A percentile compares a stretch with the other conserved stretches of the same genome.
Conservation (phyloP, 1,140 invertebrate species). For the Neodiprion lecontei region DNA sequence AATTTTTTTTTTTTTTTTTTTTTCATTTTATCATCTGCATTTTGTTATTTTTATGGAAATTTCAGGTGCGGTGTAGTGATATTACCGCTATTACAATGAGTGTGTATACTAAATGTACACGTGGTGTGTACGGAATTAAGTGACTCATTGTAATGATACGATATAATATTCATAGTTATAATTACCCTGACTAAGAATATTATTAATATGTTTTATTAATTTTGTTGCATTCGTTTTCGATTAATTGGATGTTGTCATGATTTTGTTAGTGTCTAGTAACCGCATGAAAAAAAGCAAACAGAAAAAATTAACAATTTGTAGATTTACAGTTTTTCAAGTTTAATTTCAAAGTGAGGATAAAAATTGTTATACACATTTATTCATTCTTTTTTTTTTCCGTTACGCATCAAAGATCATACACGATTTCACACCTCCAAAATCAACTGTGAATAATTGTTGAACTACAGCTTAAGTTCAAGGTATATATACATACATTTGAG, state of each 20-base stretch:
- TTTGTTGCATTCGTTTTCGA: constrained; percentile 46
- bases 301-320: constrained; percentile 3
- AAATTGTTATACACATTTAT: constrained; percentile 6
- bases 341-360: neutral
- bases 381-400: neutral
- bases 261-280: constrained; percentile 54
- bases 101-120: too few species aligned
- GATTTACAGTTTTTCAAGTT: constrained; percentile 14
- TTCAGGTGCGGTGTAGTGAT: too few species aligned
- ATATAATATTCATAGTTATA: neutral
- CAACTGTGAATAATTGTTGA: constrained; percentile 9
- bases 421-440: neutral
- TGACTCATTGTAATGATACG: neutral
- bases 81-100: too few species aligned
- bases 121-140: too few species aligned
- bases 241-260: constrained; percentile 54
- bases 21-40: too few species aligned
- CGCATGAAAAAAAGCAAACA: constrained; percentile 43
- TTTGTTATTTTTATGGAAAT: too few species aligned
- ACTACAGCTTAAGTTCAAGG: too few species aligned
- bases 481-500: neutral
- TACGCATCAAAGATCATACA: neutral
- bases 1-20: too few species aligned
- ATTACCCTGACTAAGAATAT: neutral
- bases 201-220: constrained; percentile 11